A percentile compares a stretch with the other conserved stretches of the same genome.
These are phyloP conservation scores for Lepidurus packardi DNA, from an alignment of 1,140 invertebrate genomes.

Conservation along the genomic window DNA sequence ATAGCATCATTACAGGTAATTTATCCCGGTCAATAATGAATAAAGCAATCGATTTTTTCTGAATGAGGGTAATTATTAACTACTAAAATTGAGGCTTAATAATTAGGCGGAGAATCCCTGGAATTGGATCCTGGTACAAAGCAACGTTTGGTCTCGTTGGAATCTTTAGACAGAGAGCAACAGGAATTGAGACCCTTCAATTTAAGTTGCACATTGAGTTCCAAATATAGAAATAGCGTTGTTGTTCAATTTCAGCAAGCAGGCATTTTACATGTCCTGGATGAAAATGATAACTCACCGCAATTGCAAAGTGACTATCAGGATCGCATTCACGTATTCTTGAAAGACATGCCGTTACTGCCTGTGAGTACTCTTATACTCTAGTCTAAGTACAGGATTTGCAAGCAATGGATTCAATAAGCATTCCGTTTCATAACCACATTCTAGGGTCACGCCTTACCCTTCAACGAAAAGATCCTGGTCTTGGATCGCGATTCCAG, in stretches of 20 bases:
- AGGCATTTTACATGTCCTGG: slow-evolving; percentile 23
- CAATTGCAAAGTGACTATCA: slow-evolving; percentile 24
- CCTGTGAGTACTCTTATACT: slow-evolving; percentile 21
- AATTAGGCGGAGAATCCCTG: background rate
- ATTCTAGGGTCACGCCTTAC: slow-evolving; percentile 11
- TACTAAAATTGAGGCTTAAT: background rate
- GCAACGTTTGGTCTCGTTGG: slow-evolving; percentile 33
- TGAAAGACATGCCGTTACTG: slow-evolving; percentile 26
- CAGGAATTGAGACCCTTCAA: background rate
- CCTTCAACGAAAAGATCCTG: slow-evolving; percentile 28
- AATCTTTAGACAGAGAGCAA: slow-evolving; percentile 41
- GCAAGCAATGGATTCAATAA: background rate
- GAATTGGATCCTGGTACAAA: background rate
- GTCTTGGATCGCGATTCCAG: slow-evolving; percentile 34
- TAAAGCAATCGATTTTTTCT: slow-evolving; percentile 40
- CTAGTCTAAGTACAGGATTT: background rate
- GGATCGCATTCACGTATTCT: slow-evolving; percentile 23
- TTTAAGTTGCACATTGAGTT: background rate
- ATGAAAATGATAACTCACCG: slow-evolving; percentile 35
- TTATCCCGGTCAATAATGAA: slow-evolving; percentile 40
- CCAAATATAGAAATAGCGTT: background rate
- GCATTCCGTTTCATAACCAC: background rate
- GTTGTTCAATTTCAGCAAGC: background rate
- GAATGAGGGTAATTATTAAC: too few species aligned
- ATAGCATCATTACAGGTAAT: slow-evolving; percentile 42